phyloP scores from a whole-genome alignment of 2,113 vertebrate genomes.

The Garra rufa region DNA sequence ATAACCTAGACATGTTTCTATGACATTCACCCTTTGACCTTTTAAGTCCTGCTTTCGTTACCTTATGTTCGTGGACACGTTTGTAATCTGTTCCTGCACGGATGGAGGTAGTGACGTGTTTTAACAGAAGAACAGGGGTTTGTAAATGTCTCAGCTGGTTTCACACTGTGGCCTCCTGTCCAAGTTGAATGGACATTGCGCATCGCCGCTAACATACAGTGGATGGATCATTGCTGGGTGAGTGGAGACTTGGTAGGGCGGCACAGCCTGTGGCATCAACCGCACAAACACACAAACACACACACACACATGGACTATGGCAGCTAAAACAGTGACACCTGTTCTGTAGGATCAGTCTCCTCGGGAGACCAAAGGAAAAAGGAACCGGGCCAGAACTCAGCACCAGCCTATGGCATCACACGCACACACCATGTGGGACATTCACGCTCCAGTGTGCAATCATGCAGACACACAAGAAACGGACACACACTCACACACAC shows the following conservation, averaged over 20 bases:
- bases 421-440: conserved; percentile 69
- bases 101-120: neutral
- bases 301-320: conserved; percentile 38
- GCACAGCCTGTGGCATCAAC: conserved; percentile 36
- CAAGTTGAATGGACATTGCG: conserved; percentile 17
- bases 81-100: neutral
- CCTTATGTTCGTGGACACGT: neutral
- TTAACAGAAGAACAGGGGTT: conserved; percentile 14
- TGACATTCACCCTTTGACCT: neutral
- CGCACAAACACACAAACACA: conserved; percentile 9
- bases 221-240: conserved; percentile 23
- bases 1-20: neutral
- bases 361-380: conserved; percentile 56
- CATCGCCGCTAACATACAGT: neutral
- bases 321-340: conserved; percentile 73
- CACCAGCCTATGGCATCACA: conserved; percentile 44
- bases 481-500: conserved; percentile 24
- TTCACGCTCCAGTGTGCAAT: conserved; percentile 73
- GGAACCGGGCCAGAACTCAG: conserved; percentile 43
- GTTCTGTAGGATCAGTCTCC: conserved; percentile 72
- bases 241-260: conserved; percentile 3
- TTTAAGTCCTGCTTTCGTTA: neutral
- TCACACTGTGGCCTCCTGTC: conserved; percentile 32
- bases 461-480: conserved; percentile 43
- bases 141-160: neutral